Percentiles rank a stretch among this genome's conserved stretches.
Conservation (phyloP, 2,888 invertebrate genomes). For the Seira ritae region DNA sequence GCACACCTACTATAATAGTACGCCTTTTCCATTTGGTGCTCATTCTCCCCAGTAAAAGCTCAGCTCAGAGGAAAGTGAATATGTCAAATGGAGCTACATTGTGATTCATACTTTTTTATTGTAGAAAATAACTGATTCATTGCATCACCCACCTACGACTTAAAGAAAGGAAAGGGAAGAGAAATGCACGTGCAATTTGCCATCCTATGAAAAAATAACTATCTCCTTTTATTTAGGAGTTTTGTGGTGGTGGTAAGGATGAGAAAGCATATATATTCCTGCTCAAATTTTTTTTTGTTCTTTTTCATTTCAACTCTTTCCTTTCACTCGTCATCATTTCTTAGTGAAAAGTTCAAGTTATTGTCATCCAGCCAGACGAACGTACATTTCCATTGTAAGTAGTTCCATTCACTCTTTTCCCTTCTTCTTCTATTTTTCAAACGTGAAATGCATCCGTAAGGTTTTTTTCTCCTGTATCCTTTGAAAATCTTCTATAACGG, state of each 20-base stretch:
- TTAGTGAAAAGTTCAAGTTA: slow-evolving; percentile 42
- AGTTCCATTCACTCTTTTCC: slow-evolving; percentile 19
- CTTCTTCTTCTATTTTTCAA: no score
- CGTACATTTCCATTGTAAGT: slow-evolving; percentile 6
- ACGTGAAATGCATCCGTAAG: slow-evolving; percentile 20
- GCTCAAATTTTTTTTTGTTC: slow-evolving; percentile 45
- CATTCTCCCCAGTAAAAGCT: no score
- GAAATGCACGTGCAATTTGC: slow-evolving; percentile 18
- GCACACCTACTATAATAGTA: no score
- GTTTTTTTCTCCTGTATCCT: not conserved
- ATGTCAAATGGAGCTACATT: slow-evolving; percentile 28
- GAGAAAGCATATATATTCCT: slow-evolving; percentile 43
- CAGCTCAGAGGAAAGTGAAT: slow-evolving; percentile 11
- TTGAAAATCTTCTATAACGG: slow-evolving; percentile 5
- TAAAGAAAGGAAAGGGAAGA: slow-evolving; percentile 34
- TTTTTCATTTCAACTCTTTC: slow-evolving; percentile 58
- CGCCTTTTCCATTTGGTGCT: no score
- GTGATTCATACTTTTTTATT: slow-evolving; percentile 34
- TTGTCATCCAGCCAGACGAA: slow-evolving; percentile 47
- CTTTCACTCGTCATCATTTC: slow-evolving; percentile 59
- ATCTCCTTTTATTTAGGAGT: not conserved
- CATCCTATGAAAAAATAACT: slow-evolving; percentile 1
- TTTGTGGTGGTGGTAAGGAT: slow-evolving; percentile 14
- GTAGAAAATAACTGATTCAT: slow-evolving; percentile 43
- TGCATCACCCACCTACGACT: slow-evolving; percentile 45